Conservation (phyloP, 1,140 invertebrate genomes). For the Drosophila elegans region DNA sequence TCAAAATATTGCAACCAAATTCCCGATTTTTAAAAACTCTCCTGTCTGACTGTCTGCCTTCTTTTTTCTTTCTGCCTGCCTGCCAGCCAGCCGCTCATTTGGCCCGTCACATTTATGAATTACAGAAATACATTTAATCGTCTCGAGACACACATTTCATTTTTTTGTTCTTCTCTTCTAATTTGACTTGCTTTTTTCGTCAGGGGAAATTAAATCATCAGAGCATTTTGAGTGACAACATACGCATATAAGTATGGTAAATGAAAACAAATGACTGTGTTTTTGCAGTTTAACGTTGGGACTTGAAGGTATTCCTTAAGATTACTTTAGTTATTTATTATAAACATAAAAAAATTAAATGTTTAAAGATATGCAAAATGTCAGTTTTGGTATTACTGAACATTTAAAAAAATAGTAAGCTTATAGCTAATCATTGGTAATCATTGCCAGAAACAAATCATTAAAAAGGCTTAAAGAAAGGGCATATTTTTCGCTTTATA, state of each 20-base stretch:
- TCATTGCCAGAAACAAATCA: not conserved
- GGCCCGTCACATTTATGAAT: constrained; percentile 56
- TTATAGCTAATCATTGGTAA: not conserved
- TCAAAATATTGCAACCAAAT: constrained; percentile 71
- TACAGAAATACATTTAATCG: constrained; percentile 70
- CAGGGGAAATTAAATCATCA: constrained; percentile 78
- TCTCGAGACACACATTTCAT: constrained; percentile 41
- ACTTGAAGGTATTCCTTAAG: constrained; percentile 3
- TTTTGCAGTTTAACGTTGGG: not conserved
- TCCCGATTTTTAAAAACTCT: constrained; percentile 46
- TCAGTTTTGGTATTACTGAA: too few species aligned
- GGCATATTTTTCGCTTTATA: constrained; percentile 28
- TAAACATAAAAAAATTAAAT: too few species aligned
- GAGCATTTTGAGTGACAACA: constrained; percentile 65
- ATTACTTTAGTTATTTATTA: too few species aligned
- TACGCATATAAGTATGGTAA: constrained; percentile 10
- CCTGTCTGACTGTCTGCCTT: constrained; percentile 6
- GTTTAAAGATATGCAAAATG: too few species aligned
- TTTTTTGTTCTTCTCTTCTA: constrained; percentile 26
- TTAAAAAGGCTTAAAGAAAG: not conserved
- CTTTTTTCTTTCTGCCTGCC: constrained; percentile 14
- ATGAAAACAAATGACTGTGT: constrained; percentile 3
- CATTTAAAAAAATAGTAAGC: too few species aligned
- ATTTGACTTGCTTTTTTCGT: constrained; percentile 49
- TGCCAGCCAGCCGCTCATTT: constrained; percentile 17